Base-by-base conservation (phyloP, 2,888 invertebrate species). In the Drosophila paracracens region DNA sequence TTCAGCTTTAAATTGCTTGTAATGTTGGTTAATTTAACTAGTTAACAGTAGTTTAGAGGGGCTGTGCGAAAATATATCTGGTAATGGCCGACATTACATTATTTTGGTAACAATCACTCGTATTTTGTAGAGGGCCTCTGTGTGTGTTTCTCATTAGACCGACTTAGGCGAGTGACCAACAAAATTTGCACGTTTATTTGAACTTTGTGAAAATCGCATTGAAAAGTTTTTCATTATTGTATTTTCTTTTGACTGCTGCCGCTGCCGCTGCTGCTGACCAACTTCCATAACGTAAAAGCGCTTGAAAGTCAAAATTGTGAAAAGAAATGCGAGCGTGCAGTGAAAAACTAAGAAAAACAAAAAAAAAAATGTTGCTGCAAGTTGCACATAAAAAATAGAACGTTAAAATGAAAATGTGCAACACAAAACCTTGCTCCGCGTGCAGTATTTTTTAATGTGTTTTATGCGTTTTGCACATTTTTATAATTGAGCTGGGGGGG, bases 391-490 rank as follows among this genome's bases (percentile, higher is more conserved):
- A 38, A 54, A 54, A 84, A 72, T 62, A 81, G 70, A 86, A 46
- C 46, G 27, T 86, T 78, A 74, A 81, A 75, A 83, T 70, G 70
- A 70, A 80, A 79, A 88, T 61, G 72, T 64, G 74, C 74, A 82
- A 86, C 76, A 80, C 54, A 67, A 84, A 83, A 85, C 68, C 76
- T 71, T 88, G 13, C 74, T 82, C 68, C 74, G 85, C 87, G 86
- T 83, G 83, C 83, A 79, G 88, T 79, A 81, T 61, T 81, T 56
- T 88, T 88, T 85, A 88, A 87, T 90, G 87, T 81, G 86, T 90
- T 87, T 79, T 86, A 88, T 90, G 90, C 86, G 89, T 90, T 87
- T 75, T 78, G 74, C 74, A 10, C 74, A 71, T 72, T 86, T 85
- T 89, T 90, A 86, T 90, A 87, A 87, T 88, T 87, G 86, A 87